These are phyloP conservation scores for Yponomeuta cagnagella DNA, from an alignment of 2,888 invertebrate species.

Conservation along the genomic window DNA sequence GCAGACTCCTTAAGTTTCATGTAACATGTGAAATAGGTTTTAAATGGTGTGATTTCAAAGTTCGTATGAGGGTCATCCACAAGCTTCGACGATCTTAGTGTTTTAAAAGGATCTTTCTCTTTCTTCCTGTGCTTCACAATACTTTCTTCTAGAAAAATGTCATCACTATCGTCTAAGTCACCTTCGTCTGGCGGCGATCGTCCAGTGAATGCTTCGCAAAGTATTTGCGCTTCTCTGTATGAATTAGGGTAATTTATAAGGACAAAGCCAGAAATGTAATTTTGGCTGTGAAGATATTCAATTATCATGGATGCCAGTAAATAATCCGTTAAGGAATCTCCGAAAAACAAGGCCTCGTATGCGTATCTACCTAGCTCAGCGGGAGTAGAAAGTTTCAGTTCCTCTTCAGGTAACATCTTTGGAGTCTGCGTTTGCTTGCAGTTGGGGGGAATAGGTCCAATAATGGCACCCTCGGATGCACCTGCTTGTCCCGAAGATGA, in stretches of 20 bases:
- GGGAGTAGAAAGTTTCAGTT: constrained; percentile 60
- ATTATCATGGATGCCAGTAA: constrained; percentile 75
- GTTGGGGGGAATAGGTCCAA: constrained; percentile 21
- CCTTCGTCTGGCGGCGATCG: constrained; percentile 56
- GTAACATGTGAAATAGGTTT: constrained; percentile 76
- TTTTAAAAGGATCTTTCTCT: constrained; percentile 49
- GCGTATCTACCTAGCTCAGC: constrained; percentile 75
- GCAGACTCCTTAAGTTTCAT: constrained; percentile 63
- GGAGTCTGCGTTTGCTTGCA: constrained; percentile 78
- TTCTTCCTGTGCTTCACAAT: constrained; percentile 52
- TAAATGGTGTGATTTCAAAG: constrained; percentile 45
- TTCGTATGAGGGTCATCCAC: constrained; percentile 68
- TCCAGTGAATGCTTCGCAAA: constrained; percentile 78
- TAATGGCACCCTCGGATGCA: neutral
- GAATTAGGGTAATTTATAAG: constrained; percentile 78
- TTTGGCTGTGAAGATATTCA: constrained; percentile 74
- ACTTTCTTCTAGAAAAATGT: constrained; percentile 59
- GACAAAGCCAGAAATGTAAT: constrained; percentile 75
- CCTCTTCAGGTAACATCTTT: constrained; percentile 74
- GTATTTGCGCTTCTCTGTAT: constrained; percentile 72
- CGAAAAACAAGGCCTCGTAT: constrained; percentile 69
- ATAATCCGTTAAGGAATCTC: constrained; percentile 71
- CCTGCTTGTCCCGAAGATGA: neutral
- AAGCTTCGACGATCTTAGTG: constrained; percentile 63
- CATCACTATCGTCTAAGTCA: constrained; percentile 49